Percentiles rank a stretch among this genome's conserved stretches.
Conservation (phyloP, 2,888 invertebrate species). For the Oxycera nigricornis region DNA sequence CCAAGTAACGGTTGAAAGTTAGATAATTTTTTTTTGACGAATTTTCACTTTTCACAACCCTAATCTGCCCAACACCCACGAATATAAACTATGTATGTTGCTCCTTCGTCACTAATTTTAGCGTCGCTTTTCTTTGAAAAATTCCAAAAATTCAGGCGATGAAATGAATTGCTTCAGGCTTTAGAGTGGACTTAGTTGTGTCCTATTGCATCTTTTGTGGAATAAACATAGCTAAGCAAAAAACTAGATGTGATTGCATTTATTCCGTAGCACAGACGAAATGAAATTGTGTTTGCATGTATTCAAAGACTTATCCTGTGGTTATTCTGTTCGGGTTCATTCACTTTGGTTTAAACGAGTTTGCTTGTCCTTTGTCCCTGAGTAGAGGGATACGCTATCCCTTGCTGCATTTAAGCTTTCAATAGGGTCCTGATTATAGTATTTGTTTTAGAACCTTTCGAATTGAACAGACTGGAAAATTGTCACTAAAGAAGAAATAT, state of each 20-base stretch:
- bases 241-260: not conserved
- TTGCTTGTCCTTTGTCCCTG: too few relatives aligned
- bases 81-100: too few relatives aligned
- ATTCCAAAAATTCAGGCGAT: not conserved
- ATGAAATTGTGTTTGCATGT: not conserved
- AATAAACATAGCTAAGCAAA: not conserved
- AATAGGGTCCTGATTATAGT: not conserved
- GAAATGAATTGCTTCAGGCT: not conserved
- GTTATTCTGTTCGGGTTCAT: not conserved
- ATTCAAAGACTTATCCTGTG: not conserved
- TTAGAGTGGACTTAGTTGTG: not conserved
- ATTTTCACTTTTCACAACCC: too few relatives aligned
- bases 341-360: not conserved
- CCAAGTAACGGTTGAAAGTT: too few relatives aligned
- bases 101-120: too few relatives aligned
- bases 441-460: not conserved
- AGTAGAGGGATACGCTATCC: too few relatives aligned
- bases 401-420: not conserved
- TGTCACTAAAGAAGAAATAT: too few relatives aligned
- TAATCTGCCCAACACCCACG: too few relatives aligned
- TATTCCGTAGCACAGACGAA: not conserved
- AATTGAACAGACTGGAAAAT: constrained; percentile 12
- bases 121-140: too few relatives aligned
- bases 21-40: too few relatives aligned
- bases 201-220: not conserved